A percentile compares a stretch with the other conserved stretches of the same genome.
phyloP scores from a whole-genome alignment of 2,797 vertebrate genomes.

The Hippocampus kuda region DNA sequence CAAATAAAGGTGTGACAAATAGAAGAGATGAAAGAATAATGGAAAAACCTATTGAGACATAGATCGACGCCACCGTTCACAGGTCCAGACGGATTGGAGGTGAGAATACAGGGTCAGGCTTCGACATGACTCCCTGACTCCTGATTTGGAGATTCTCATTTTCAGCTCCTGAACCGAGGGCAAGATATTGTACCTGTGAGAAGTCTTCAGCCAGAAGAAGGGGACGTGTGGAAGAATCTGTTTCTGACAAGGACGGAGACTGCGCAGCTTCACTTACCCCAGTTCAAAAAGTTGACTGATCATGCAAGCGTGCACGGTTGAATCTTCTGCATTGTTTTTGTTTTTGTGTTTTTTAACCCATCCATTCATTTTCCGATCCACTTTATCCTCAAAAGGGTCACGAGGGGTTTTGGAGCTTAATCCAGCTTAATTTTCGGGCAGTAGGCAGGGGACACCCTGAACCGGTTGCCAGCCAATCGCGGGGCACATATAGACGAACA shows the following conservation, averaged over 20 bases:
- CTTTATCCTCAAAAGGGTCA: too few species aligned
- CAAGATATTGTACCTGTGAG: conserved; percentile 76
- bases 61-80: conserved; percentile 55
- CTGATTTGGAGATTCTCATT: conserved; percentile 77
- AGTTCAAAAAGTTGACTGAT: not conserved
- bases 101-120: conserved; percentile 72
- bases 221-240: conserved; percentile 63
- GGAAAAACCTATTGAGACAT: conserved; percentile 19
- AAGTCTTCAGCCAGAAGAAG: conserved; percentile 70
- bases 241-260: not conserved
- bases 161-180: conserved; percentile 64
- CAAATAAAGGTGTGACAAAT: conserved; percentile 26
- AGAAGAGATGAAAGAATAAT: conserved; percentile 11
- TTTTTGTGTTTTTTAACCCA: too few species aligned
- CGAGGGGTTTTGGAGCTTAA: too few species aligned
- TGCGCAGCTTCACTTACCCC: not conserved
- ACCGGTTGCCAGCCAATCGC: too few species aligned
- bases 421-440: too few species aligned
- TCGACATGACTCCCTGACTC: conserved; percentile 64
- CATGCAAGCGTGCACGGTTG: not conserved
- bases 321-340: too few species aligned
- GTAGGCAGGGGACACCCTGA: too few species aligned
- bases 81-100: conserved; percentile 59
- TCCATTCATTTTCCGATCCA: too few species aligned
- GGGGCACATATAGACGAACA: too few species aligned